phyloP scores from a whole-genome alignment of 1,140 invertebrate genomes.

The Pristionchus pacificus region DNA sequence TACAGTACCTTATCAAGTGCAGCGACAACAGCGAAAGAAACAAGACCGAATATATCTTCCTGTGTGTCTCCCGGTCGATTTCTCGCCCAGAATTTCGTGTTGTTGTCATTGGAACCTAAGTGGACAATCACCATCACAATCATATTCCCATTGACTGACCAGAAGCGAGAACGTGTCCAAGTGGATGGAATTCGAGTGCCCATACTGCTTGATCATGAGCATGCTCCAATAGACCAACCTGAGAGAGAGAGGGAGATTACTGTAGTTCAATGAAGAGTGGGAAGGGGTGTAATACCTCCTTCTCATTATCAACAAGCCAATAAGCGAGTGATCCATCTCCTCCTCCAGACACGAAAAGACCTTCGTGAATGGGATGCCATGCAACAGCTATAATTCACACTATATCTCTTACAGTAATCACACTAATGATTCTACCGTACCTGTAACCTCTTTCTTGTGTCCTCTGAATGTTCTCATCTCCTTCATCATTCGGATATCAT shows the following conservation, averaged over 20 bases:
- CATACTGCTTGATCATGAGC: constrained; percentile 98
- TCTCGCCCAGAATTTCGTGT: constrained; percentile 91
- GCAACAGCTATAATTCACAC: constrained; percentile 32
- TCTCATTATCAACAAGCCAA: constrained; percentile 88
- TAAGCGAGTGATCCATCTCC: constrained; percentile 95
- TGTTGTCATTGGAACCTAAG: constrained; percentile 61
- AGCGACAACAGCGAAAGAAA: constrained; percentile 52
- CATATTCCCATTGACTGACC: constrained; percentile 7
- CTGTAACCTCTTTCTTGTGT: constrained; percentile 95
- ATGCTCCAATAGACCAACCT: constrained; percentile 93
- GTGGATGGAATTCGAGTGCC: constrained; percentile 96
- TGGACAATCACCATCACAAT: not conserved
- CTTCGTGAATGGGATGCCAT: constrained; percentile 82
- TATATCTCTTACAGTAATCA: constrained; percentile 2
- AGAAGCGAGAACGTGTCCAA: constrained; percentile 88
- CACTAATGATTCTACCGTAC: constrained; percentile 58
- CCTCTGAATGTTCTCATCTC: constrained; percentile 94
- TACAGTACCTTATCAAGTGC: not conserved
- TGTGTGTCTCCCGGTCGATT: constrained; percentile 96
- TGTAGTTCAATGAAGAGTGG: constrained; percentile 13
- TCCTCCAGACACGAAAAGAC: constrained; percentile 88
- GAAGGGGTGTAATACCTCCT: constrained; percentile 6
- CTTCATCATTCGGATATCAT: constrained; percentile 80
- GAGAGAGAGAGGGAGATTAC: constrained; percentile 72
- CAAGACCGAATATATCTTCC: constrained; percentile 71